Conservation (phyloP, 2,888 invertebrate species). For the Drosophila neotestacea region DNA sequence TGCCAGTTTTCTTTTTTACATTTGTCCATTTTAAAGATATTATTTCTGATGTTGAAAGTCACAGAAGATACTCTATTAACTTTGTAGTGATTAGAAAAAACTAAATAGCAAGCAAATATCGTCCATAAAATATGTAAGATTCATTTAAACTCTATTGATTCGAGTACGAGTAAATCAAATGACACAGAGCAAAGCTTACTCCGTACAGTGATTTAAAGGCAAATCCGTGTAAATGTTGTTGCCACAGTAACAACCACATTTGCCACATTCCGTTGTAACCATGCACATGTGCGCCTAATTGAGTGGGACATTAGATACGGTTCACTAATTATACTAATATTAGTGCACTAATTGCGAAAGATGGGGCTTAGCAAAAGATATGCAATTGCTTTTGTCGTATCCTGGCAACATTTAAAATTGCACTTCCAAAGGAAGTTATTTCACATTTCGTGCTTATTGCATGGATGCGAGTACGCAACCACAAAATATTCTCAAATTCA, state of each 20-base stretch:
- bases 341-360: conserved; percentile 4
- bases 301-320: conserved; percentile 37
- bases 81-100: too few species aligned
- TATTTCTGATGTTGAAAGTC: too few species aligned
- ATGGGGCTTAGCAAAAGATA: conserved; percentile 16
- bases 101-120: too few species aligned
- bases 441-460: conserved; percentile 6
- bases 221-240: conserved; percentile 8
- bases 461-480: background rate
- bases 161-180: conserved; percentile 13
- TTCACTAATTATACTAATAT: conserved; percentile 41
- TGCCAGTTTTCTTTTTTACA: too few species aligned
- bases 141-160: conserved; percentile 7
- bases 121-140: too few species aligned
- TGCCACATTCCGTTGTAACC: conserved; percentile 1
- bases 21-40: too few species aligned
- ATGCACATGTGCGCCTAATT: conserved; percentile 42
- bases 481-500: conserved; percentile 1
- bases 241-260: conserved; percentile 12
- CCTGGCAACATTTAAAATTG: conserved; percentile 22
- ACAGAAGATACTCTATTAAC: too few species aligned
- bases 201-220: background rate
- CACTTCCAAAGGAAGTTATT: background rate
- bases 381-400: conserved; percentile 26
- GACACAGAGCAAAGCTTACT: background rate